phyloP scores from a whole-genome alignment of 2,888 invertebrate genomes.

The Agrochola lota region DNA sequence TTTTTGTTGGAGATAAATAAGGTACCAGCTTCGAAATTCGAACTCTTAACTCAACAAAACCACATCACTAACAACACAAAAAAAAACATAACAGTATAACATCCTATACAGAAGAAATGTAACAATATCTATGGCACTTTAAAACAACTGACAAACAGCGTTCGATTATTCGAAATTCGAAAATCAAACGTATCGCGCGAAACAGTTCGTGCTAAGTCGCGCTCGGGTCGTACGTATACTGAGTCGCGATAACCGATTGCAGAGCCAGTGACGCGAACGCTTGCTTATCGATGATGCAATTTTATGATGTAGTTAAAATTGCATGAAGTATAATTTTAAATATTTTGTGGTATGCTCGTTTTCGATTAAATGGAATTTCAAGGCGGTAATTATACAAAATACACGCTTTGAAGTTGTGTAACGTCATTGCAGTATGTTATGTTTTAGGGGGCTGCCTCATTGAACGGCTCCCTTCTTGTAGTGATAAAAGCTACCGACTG shows the following conservation, averaged over 20 bases:
- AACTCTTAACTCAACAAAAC: constrained; percentile 8
- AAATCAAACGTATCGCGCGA: constrained; percentile 58
- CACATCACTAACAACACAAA: constrained; percentile 40
- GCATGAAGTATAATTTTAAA: constrained; percentile 55
- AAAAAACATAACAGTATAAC: constrained; percentile 13
- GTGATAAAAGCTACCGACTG: neutral
- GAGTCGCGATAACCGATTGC: constrained; percentile 83
- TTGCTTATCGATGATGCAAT: constrained; percentile 72
- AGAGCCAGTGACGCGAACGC: constrained; percentile 74
- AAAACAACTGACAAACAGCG: constrained; percentile 34
- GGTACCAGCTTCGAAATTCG: neutral
- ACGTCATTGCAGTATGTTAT: neutral
- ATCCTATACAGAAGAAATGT: constrained; percentile 9
- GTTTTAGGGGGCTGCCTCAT: neutral
- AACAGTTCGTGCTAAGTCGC: constrained; percentile 64
- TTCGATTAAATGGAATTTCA: constrained; percentile 38
- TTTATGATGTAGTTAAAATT: constrained; percentile 55
- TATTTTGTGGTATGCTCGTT: constrained; percentile 46
- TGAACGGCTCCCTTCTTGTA: neutral
- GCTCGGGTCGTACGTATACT: constrained; percentile 71
- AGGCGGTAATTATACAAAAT: constrained; percentile 11
- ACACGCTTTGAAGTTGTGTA: constrained; percentile 2
- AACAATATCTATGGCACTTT: constrained; percentile 40
- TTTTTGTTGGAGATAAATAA: neutral
- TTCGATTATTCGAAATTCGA: constrained; percentile 55